Base-by-base conservation (phyloP, 2,888 invertebrate species). In the Smittia aterrima region DNA sequence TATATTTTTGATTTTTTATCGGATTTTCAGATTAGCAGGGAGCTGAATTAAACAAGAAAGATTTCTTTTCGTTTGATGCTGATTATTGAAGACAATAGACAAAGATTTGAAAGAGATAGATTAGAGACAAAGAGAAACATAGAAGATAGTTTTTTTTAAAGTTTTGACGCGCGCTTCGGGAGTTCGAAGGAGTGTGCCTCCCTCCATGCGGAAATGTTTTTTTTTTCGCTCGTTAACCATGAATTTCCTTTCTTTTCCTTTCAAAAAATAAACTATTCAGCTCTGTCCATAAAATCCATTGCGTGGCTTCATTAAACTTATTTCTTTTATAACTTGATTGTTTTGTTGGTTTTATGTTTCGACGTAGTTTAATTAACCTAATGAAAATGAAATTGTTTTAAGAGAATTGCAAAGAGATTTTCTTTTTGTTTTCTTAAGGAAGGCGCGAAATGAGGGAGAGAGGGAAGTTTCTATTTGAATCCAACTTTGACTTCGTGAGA, bases 41-140 rank as follows among this genome's bases (percentile, higher is more conserved):
- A 47, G 47, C 47, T 16, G 16, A 47, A 47, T 47, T 47, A 47
- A 47, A 47, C 16, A 47, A 47, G 47, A 47, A 47, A 47, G 47
- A 47, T 47, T 47, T 47, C 2, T 47, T 4, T 47, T 47, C 47
- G 16, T 47, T 47, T 47, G 11, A 16, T 47, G 47, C 47, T 47
- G 47, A 47, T 47, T 47, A 47, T 16, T 47, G n/a, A 47, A 47
- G 47, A 47, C 47, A 47, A n/a, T 47, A 47, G 47, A 47, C 16
- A 47, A 47, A 47, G 47, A 47, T 32, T 32, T 2, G 11, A 47
- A 47, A 47, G n/a, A 47, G 47, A 47, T 11, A 47, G 16, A 47
- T 47, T 16, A 47, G 16, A 32, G 32, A 47, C 16, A 47, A 47
- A 47, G 47, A 47, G 16, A 32, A 32, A 32, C 32, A 32, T 32